These are phyloP conservation scores for Leptothorax acervorum DNA, from an alignment of 2,888 invertebrate species.

Conservation along the genomic window DNA sequence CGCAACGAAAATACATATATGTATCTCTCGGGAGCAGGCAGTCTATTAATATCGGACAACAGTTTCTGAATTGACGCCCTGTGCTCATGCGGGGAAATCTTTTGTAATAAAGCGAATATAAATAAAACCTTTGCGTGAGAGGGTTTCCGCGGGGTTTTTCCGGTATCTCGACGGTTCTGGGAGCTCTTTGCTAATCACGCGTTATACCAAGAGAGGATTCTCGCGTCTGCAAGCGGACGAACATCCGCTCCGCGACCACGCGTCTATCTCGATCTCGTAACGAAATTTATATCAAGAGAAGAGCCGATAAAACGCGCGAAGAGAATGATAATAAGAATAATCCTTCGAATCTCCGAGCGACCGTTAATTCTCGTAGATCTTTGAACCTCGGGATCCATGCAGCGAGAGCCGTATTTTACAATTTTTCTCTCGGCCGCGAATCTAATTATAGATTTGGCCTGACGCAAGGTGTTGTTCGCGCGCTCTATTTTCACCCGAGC, in stretches of 20 bases:
- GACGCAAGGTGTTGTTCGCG: conserved; percentile 32
- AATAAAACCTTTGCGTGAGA: conserved; percentile 17
- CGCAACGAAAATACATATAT: neutral
- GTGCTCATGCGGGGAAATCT: neutral
- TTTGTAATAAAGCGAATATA: conserved; percentile 7
- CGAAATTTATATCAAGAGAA: neutral
- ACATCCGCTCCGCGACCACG: neutral
- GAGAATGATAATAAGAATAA: neutral
- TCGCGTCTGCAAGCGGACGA: neutral
- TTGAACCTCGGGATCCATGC: neutral
- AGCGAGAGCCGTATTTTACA: conserved; percentile 61
- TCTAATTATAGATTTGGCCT: conserved; percentile 39
- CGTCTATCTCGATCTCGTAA: neutral
- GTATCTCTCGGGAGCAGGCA: neutral
- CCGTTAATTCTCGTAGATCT: neutral
- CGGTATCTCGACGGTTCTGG: neutral
- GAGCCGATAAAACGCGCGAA: neutral
- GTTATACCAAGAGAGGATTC: neutral
- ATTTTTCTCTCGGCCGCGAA: conserved; percentile 29
- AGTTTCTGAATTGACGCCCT: conserved; percentile 18
- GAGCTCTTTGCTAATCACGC: neutral
- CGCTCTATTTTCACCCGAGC: conserved; percentile 30
- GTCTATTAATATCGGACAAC: conserved; percentile 13
- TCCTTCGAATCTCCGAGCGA: neutral
- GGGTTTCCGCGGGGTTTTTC: neutral